Evolutionary conservation across 2,113 vertebrate species (phyloP).

Genomic region (Chaetops frenatus): DNA sequence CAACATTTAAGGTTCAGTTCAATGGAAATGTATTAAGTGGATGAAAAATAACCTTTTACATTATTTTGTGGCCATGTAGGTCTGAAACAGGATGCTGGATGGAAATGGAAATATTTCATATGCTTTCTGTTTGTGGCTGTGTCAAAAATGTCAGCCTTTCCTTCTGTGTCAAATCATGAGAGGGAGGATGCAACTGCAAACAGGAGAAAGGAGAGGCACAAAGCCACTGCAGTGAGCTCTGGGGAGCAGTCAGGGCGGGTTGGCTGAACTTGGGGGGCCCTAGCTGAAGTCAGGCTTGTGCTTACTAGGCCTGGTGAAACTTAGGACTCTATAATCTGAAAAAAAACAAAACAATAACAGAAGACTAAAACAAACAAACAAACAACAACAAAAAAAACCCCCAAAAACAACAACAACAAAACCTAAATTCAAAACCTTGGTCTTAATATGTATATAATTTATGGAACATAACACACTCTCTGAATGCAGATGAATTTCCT

Average conservation of each 20-base stretch:
- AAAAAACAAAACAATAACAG: background rate
- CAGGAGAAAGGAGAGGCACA: background rate
- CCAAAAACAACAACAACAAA: background rate
- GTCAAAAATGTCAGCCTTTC: background rate
- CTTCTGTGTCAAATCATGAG: fast-evolving
- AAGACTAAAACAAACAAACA: background rate
- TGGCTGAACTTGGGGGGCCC: background rate
- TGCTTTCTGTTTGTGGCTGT: background rate
- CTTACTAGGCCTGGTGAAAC: background rate
- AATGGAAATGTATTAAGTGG: background rate
- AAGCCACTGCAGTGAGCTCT: background rate
- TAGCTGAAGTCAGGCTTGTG: background rate
- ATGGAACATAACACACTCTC: background rate
- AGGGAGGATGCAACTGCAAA: background rate
- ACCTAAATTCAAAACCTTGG: background rate
- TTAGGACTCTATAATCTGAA: background rate
- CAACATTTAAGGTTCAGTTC: background rate
- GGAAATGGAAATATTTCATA: background rate
- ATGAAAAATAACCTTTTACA: background rate
- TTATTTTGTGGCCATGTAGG: background rate
- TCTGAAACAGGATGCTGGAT: background rate
- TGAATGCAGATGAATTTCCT: background rate
- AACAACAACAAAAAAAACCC: background rate
- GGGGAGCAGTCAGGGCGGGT: fast-evolving
- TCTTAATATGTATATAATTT: background rate